phyloP scores from a whole-genome alignment of 1,140 invertebrate genomes.

The Dendrolimus kikuchii region DNA sequence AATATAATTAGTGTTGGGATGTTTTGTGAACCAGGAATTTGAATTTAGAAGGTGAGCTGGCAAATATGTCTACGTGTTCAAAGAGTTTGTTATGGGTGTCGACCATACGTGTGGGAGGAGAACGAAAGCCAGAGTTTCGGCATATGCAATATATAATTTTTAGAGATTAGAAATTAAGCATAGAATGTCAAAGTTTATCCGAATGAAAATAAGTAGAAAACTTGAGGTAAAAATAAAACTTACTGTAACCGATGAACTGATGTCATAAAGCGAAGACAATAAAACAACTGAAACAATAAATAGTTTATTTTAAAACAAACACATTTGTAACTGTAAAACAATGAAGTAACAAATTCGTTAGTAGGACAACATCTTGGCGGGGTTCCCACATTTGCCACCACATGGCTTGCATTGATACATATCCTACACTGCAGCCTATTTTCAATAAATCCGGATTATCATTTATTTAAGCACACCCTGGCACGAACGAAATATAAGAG shows the following conservation, averaged over 20 bases:
- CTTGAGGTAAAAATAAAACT: too few species aligned
- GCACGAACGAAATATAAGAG: slow-evolving; percentile 21
- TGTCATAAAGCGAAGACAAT: neutral
- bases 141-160: too few species aligned
- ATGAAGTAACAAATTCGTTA: slow-evolving; percentile 63
- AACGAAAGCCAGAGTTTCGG: too few species aligned
- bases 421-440: slow-evolving; percentile 42
- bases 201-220: too few species aligned
- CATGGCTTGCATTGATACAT: slow-evolving; percentile 60
- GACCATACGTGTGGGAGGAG: too few species aligned
- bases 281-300: neutral
- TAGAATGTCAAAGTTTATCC: too few species aligned
- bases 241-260: neutral
- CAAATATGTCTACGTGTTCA: too few species aligned
- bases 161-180: too few species aligned
- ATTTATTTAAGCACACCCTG: slow-evolving; percentile 43
- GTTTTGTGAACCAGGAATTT: too few species aligned
- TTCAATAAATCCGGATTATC: slow-evolving; percentile 68
- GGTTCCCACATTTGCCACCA: slow-evolving; percentile 67
- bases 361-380: slow-evolving; percentile 60
- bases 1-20: too few species aligned
- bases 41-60: too few species aligned
- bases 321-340: slow-evolving; percentile 44
- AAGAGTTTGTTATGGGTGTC: too few species aligned
- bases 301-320: slow-evolving; percentile 6